Evolutionary conservation across 37 sponge, comb jelly and placozoan genomes (phyloP), one percentile per base, ranked within the genome.

Genomic region (Cliona cf. orientalis): DNA sequence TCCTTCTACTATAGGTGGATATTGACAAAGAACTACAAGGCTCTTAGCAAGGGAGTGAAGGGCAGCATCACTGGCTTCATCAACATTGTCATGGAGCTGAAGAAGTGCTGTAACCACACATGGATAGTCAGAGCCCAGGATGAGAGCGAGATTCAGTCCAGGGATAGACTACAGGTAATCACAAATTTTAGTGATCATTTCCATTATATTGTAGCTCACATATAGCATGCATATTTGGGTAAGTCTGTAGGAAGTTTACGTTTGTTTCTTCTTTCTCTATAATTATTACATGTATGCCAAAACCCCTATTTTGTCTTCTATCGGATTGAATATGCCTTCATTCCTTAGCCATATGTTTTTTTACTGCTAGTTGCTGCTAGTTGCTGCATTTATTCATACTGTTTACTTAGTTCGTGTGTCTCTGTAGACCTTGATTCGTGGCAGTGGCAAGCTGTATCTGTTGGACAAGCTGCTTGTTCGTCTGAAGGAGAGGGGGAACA

Each of bases 41-140:
- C 99, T 5, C 87, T 99, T 46, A 93, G 89, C 44, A 91, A 94
- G 46, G 95, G 91, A 31, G 77, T 87, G 70, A 94, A 94, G 71
- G 99, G 92, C 19, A 96, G 90, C 59, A 85, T 86, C 42, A 83
- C 84, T 36, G 88, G 95, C 32, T 96, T 96, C 80, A 94, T 93
- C 53, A 98, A 98, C 91, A 80, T 98, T 26, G 82, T 99, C 80
- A 95, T 99, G 95, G 99, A 99, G 81, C 80, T 99, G 62, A 96
- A 98, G 89, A 98, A 98, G 81, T 98, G 99, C 62, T 96, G 96
- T 84, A 99, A 99, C 81, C 99, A 99, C 68, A 77, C 83, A 35
- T 90, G 82, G 82, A 82, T 99, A 59, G 89, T 84, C 19, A 68
- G 91, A 4, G 77, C 95, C 11, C 74, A 69, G n/a, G 99, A 98